Percentiles rank a stretch among this genome's conserved stretches.
Evolutionary conservation across 2,888 invertebrate genomes (phyloP).

Genomic region (Coronaproctus castanopsis): DNA sequence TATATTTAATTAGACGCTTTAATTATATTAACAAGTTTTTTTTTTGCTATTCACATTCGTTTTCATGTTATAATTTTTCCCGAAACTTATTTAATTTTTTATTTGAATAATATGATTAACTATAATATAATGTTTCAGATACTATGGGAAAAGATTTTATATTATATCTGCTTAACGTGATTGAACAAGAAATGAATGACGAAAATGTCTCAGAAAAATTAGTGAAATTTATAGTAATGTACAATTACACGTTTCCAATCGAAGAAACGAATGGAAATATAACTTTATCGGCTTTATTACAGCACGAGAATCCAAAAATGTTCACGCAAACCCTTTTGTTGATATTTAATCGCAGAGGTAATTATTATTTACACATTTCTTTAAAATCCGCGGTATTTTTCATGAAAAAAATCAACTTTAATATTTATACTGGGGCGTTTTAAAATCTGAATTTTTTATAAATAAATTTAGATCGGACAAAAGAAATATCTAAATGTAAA

Average conservation of each 20-base stretch:
- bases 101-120: too few relatives aligned
- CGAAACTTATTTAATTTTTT: background rate
- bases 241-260: conserved; percentile 60
- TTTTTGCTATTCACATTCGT: background rate
- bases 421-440: too few relatives aligned
- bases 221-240: conserved; percentile 62
- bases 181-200: conserved; percentile 37
- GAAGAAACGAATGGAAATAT: conserved; percentile 21
- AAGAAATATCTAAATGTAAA: too few relatives aligned
- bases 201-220: conserved; percentile 70
- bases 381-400: too few relatives aligned
- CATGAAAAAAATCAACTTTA: too few relatives aligned
- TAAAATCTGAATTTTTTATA: too few relatives aligned
- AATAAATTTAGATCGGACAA: too few relatives aligned
- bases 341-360: conserved; percentile 76
- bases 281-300: conserved; percentile 21
- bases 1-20: too few relatives aligned
- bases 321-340: conserved; percentile 79
- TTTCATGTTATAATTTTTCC: too few relatives aligned
- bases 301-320: conserved; percentile 42
- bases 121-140: too few relatives aligned
- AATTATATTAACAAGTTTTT: too few relatives aligned
- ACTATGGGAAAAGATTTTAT: conserved; percentile 9
- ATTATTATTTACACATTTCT: conserved; percentile 14
- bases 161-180: conserved; percentile 3